Evolutionary conservation across 2,113 vertebrate species (phyloP).

Genomic region (Raja brachyura): DNA sequence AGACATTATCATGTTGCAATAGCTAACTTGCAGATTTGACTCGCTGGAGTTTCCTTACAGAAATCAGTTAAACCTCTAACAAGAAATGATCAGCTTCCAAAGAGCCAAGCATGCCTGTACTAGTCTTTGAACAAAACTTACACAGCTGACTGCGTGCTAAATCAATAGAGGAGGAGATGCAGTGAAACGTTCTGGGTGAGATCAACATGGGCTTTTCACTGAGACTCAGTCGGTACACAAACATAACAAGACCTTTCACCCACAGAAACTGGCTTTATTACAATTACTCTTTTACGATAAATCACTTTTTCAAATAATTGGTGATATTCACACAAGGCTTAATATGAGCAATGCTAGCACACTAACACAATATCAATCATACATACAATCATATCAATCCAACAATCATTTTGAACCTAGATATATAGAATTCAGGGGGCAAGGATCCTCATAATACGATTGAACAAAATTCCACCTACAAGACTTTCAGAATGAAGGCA

Average conservation of each 20-base stretch:
- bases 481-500: background rate
- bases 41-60: background rate
- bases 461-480: background rate
- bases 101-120: background rate
- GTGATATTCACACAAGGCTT: background rate
- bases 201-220: background rate
- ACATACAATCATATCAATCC: background rate
- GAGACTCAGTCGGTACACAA: background rate
- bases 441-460: background rate
- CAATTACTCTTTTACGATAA: background rate
- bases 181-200: background rate
- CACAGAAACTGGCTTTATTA: background rate
- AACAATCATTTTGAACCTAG: background rate
- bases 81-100: slow-evolving; percentile 21
- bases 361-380: background rate
- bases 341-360: background rate
- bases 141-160: background rate
- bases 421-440: background rate
- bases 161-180: background rate
- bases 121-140: slow-evolving; percentile 15
- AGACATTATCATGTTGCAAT: background rate
- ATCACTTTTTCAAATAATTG: background rate
- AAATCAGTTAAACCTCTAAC: slow-evolving; percentile 9
- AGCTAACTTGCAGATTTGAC: background rate
- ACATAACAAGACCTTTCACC: background rate